Base-by-base conservation (phyloP, 2,113 vertebrate species). In the Pogona vitticeps region DNA sequence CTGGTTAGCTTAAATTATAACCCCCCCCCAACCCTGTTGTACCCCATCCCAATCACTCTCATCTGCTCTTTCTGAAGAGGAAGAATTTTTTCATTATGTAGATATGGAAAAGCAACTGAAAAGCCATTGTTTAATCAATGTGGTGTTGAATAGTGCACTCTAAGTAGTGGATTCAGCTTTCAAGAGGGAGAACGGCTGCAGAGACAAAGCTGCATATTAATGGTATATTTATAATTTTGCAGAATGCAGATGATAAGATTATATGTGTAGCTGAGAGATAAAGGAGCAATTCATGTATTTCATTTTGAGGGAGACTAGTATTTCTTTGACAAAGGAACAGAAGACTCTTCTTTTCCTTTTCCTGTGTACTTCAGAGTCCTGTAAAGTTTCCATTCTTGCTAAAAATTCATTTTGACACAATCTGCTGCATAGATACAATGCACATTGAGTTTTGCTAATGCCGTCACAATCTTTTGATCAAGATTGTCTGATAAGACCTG, bases 201-300 rank as follows among this genome's bases (percentile, higher is more conserved):
- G 94, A 94, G 94, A 94, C 92, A 94, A 94, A 95, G 91, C 90
- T 67, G 85, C 90, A 89, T 90, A 94, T 95, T 93, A 95, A 88
- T 93, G 93, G 91, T 86, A 89, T 91, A 92, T 95, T 92, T 94
- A 94, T 95, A 86, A 93, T 92, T 88, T 86, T 92, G 89, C 92
- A 93, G 91, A 90, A 94, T 92, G 88, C 90, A 92, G 92, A 93
- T 93, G 92, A 94, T 92, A 92, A 88, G 92, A 93, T 89, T 90
- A 83, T 0, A 0, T 86, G 59, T 68, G 77, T 46, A 20, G 80
- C 23, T 92, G 84, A 21, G 68, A 94, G 91, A 93, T 89, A 93
- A 91, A 94, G 88, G 56, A 89, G 75, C 4, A 0, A 92, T 86
- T 91, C 75, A n/a, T 80, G 83, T 65, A 10, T 90, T 92, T 90